Conservation (phyloP, 2,888 invertebrate species). For the Xanthia icteritia region DNA sequence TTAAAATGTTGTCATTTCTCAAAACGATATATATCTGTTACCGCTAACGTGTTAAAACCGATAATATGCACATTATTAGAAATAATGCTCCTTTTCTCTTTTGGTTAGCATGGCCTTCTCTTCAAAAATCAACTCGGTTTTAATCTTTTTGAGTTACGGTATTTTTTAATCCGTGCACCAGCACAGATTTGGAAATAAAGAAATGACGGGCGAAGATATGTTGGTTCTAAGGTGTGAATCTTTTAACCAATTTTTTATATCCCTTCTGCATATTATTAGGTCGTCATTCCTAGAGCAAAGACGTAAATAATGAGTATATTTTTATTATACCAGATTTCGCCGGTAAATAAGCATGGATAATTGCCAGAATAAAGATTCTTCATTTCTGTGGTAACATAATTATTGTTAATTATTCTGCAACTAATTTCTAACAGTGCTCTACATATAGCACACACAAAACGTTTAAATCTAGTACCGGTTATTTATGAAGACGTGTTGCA, state of each 20-base stretch:
- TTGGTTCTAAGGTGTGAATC: neutral
- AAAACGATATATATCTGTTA: neutral
- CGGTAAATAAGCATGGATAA: neutral
- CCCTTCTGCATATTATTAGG: neutral
- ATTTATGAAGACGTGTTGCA: conserved; percentile 48
- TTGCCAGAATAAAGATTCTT: conserved; percentile 3
- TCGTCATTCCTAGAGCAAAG: neutral
- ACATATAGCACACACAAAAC: conserved; percentile 4
- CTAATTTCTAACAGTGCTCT: neutral
- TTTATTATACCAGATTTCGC: conserved; percentile 8
- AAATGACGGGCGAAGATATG: neutral
- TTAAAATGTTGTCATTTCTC: conserved; percentile 6
- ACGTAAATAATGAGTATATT: neutral
- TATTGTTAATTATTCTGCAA: neutral
- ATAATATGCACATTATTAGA: neutral
- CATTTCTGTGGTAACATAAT: conserved; percentile 1
- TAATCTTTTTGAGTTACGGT: neutral
- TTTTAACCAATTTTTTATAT: neutral
- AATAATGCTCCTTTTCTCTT: neutral
- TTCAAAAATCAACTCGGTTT: neutral
- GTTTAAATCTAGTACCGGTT: conserved; percentile 25
- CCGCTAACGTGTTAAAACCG: neutral
- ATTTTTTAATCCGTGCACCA: neutral
- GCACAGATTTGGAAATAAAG: neutral
- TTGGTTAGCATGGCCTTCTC: neutral